Evolutionary conservation across 2,797 vertebrate species (phyloP).

Genomic region (Cryptoblepharus egeriae): DNA sequence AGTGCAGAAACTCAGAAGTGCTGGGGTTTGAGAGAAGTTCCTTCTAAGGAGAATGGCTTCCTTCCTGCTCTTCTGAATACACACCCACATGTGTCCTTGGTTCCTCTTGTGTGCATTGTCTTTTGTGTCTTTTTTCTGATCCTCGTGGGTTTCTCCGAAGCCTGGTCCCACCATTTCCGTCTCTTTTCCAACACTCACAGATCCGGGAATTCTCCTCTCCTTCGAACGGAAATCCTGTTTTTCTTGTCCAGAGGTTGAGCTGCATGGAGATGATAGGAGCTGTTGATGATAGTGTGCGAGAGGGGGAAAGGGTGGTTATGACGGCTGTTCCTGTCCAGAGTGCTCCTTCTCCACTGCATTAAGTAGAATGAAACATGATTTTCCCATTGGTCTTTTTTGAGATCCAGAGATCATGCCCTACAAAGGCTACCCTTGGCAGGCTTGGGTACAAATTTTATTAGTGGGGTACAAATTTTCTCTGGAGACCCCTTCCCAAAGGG

Average conservation of each 20-base stretch:
- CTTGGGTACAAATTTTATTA: too few relatives aligned
- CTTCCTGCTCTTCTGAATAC: slow-evolving; percentile 44
- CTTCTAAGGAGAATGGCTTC: not conserved
- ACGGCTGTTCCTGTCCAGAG: not conserved
- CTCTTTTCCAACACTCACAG: slow-evolving; percentile 24
- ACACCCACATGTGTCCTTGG: not conserved
- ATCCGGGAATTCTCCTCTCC: slow-evolving; percentile 68
- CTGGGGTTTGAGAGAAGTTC: slow-evolving; percentile 21
- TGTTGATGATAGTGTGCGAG: slow-evolving; percentile 1
- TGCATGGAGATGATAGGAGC: not conserved
- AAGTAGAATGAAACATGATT: slow-evolving; percentile 10
- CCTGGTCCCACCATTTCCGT: slow-evolving; percentile 1
- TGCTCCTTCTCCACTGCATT: not conserved
- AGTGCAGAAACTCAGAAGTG: too few relatives aligned
- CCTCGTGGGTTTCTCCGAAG: not conserved
- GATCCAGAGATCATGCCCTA: not conserved
- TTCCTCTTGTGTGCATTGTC: not conserved
- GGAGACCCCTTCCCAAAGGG: too few relatives aligned
- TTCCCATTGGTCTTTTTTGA: not conserved
- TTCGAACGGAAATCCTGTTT: slow-evolving; percentile 70
- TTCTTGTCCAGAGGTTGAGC: slow-evolving; percentile 33
- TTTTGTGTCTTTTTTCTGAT: not conserved
- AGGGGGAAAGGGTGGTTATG: not conserved
- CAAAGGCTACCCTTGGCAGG: not conserved
- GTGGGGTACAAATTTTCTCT: too few relatives aligned